These are phyloP conservation scores for Pogonomyrmex californicus DNA, from an alignment of 1,140 invertebrate genomes.

Conservation along the genomic window DNA sequence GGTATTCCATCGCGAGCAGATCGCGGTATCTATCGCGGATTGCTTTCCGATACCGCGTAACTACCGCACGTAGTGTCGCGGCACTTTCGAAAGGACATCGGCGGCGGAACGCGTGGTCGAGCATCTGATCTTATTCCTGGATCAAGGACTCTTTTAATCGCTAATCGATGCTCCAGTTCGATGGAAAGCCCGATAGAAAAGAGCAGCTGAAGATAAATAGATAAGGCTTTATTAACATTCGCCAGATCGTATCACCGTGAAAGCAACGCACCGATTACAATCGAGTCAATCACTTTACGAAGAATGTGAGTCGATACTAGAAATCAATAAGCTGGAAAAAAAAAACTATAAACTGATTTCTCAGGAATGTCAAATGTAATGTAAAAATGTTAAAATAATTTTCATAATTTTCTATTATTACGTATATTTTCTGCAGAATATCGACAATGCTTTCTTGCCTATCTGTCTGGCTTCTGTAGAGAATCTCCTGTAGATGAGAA, in stretches of 20 bases:
- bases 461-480: neutral
- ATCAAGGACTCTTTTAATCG: slow-evolving; percentile 68
- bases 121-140: slow-evolving; percentile 65
- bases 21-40: slow-evolving; percentile 62
- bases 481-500: too few species aligned
- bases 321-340: slow-evolving; percentile 13
- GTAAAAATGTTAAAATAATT: slow-evolving; percentile 4
- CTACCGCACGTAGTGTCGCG: slow-evolving; percentile 64
- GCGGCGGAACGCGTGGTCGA: slow-evolving; percentile 34
- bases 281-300: slow-evolving; percentile 32
- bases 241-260: slow-evolving; percentile 21
- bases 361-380: neutral
- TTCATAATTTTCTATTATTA: neutral
- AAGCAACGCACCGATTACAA: slow-evolving; percentile 14
- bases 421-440: neutral
- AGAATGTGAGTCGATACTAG: neutral
- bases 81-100: slow-evolving; percentile 25
- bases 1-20: slow-evolving; percentile 62
- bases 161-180: slow-evolving; percentile 68
- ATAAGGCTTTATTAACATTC: slow-evolving; percentile 22
- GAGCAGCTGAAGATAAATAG: slow-evolving; percentile 42
- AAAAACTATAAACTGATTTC: neutral
- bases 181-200: slow-evolving; percentile 39
- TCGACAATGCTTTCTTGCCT: neutral
- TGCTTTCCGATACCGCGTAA: slow-evolving; percentile 61